A percentile compares a stretch with the other conserved stretches of the same genome.
Conservation (phyloP, 2,888 invertebrate genomes). For the Napeogenes sylphis region DNA sequence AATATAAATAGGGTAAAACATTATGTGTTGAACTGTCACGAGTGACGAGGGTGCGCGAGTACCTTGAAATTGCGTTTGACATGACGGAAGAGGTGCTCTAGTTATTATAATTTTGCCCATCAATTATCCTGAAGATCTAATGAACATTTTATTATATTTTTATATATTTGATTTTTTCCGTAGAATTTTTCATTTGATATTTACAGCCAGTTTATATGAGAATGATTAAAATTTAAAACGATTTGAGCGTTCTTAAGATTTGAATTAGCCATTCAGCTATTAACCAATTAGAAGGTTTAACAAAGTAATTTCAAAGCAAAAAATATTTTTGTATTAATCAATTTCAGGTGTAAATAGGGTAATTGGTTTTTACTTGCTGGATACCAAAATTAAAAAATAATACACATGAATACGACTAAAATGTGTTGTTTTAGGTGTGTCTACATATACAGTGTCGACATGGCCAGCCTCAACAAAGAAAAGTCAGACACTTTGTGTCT, state of each 20-base stretch:
- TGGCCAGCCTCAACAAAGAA: constrained; percentile 1
- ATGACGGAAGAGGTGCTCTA: constrained; percentile 34
- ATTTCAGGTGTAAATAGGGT: too few relatives aligned
- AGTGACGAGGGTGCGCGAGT: constrained; percentile 50
- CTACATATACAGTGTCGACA: background rate
- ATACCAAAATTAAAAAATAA: too few relatives aligned
- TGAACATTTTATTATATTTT: constrained; percentile 18
- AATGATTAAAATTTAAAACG: too few relatives aligned
- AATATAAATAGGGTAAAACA: background rate
- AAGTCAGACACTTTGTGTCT: constrained; percentile 1
- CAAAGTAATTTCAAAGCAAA: too few relatives aligned
- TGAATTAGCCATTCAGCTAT: too few relatives aligned
- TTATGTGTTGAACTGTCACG: constrained; percentile 42
- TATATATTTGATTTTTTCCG: background rate
- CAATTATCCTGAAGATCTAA: constrained; percentile 15
- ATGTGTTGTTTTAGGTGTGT: background rate
- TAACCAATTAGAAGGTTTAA: too few relatives aligned
- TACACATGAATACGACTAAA: too few relatives aligned
- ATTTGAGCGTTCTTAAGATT: too few relatives aligned
- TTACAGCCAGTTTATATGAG: too few relatives aligned
- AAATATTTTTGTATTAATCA: too few relatives aligned
- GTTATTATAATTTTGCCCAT: constrained; percentile 21
- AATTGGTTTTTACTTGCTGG: too few relatives aligned
- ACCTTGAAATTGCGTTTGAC: constrained; percentile 40
- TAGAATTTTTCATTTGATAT: too few relatives aligned